Evolutionary conservation across 37 sponge, comb jelly and placozoan species (phyloP).

Genomic region (Lycopodina hypogea): DNA sequence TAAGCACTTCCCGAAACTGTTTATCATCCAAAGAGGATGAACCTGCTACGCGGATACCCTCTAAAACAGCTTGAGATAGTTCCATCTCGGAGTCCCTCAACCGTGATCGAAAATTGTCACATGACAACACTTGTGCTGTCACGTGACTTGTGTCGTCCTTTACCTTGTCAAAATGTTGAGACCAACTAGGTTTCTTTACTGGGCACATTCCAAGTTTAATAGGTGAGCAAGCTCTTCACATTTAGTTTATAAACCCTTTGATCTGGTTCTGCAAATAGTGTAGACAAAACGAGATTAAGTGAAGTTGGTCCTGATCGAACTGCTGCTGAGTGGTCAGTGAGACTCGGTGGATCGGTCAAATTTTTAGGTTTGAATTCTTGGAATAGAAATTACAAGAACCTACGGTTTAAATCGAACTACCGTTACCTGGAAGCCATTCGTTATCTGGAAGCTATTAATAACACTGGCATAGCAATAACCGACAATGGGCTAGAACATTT

Average conservation of each 20-base stretch:
- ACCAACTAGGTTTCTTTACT: conserved; percentile 14
- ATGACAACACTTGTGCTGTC: background rate
- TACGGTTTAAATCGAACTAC: conserved; percentile 24
- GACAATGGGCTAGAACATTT: conserved; percentile 68
- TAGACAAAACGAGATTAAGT: conserved; percentile 53
- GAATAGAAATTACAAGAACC: conserved; percentile 61
- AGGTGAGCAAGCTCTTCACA: conserved; percentile 14
- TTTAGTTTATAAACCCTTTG: background rate
- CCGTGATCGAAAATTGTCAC: background rate
- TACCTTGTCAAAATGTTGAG: too few relatives aligned
- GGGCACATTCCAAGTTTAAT: conserved; percentile 61
- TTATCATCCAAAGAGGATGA: conserved; percentile 27
- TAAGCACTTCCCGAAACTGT: conserved; percentile 12
- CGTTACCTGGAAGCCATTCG: background rate
- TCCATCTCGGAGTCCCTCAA: conserved; percentile 65
- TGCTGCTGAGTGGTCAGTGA: conserved; percentile 76
- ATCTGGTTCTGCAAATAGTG: conserved; percentile 18
- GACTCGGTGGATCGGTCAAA: conserved; percentile 70
- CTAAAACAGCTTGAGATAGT: conserved; percentile 31
- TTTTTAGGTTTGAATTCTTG: conserved; percentile 39
- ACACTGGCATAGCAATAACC: conserved; percentile 34
- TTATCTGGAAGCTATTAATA: conserved; percentile 53
- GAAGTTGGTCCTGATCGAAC: conserved; percentile 71
- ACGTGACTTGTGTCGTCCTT: background rate
- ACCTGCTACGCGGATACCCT: conserved; percentile 61